phyloP scores from a whole-genome alignment of 1,140 invertebrate genomes.

The Rhizoglyphus robini region DNA sequence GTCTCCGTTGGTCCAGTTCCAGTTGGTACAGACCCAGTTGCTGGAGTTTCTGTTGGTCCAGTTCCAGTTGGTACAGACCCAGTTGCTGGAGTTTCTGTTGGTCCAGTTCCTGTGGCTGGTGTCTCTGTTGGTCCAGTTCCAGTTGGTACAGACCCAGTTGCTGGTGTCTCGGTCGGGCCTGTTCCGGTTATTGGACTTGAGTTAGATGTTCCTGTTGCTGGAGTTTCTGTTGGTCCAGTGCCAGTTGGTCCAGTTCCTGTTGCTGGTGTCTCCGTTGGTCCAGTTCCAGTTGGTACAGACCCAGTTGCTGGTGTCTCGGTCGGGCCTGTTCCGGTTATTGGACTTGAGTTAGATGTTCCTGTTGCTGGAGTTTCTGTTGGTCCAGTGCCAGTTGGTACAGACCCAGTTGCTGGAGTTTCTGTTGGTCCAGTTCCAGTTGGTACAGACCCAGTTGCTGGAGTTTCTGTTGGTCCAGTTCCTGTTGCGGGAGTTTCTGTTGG shows the following conservation, averaged over 20 bases:
- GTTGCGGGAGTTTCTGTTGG: background rate
- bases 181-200: background rate
- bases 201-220: background rate
- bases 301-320: background rate
- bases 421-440: too few relatives aligned
- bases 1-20: background rate
- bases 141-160: too few relatives aligned
- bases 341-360: background rate
- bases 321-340: background rate
- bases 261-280: too few relatives aligned
- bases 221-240: too few relatives aligned
- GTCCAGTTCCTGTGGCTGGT: background rate
- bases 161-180: background rate
- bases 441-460: background rate
- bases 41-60: background rate
- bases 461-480: background rate
- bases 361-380: background rate
- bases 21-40: too few relatives aligned
- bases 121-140: background rate
- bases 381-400: too few relatives aligned
- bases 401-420: too few relatives aligned
- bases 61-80: background rate
- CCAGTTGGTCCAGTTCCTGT: too few relatives aligned
- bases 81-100: background rate
- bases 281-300: background rate